Evolutionary conservation across 2,797 vertebrate species (phyloP), one percentile per base, ranked within the genome.

Genomic region (Bufotes viridis): DNA sequence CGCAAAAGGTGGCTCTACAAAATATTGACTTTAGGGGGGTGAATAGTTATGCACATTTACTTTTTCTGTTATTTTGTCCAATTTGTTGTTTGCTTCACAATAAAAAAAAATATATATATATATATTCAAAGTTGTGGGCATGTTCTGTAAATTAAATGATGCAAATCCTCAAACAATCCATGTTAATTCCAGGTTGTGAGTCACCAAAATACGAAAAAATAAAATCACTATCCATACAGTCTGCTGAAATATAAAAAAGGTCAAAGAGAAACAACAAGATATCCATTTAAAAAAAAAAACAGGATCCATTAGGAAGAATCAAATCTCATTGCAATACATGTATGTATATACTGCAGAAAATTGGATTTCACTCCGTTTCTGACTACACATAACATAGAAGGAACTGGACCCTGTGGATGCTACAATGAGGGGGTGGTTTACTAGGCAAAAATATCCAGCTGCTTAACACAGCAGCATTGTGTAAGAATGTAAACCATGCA

Each of bases 401-500:
- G 78, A 17, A 81, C 1, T 11, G n/a, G n/a, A 42, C 26, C 55
- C 13, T 18, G 42, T 24, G 29, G 29, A 29, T 17, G 5, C 34
- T 75, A 75, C 70, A 9, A 34, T n/a, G 14, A 75, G 57, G 85
- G 61, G 55, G 63, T 6, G 63, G 80, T 82, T 83, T 87, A 69
- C 78, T 83, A 58, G 67, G n/a, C 42, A 53, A 78, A 87, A 78
- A 76, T 26, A 82, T 75, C 86, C 81, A 78, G 81, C 55, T 63
- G 67, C 34, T 82, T 60, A 42, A 51, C 79, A 87, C 72, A 78
- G 80, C 34, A 88, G 81, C 8, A 49, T 78, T 82, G 72, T 83
- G 53, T 81, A 78, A 84, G 81, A 88, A 88, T 84, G 72, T 84
- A 83, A 84, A 51, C 58, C 60, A 24, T 58, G 20, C 55, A 88